Percentiles rank a stretch among this genome's conserved stretches.
Evolutionary conservation across 1,140 invertebrate species (phyloP).

Genomic region (Sycophila sp.): DNA sequence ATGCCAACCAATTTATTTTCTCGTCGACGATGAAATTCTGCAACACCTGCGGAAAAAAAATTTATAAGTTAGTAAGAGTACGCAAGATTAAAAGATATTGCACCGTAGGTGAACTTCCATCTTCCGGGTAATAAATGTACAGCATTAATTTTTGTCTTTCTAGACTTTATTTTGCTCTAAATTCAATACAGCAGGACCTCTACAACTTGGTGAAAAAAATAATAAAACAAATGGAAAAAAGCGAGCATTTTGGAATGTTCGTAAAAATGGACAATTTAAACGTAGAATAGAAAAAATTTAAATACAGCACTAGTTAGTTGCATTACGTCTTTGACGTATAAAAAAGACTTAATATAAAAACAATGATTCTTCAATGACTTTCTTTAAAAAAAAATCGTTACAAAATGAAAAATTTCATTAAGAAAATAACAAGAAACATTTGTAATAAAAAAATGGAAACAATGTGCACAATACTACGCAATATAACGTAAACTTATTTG

Average conservation of each 20-base stretch:
- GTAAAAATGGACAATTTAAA: conserved; percentile 52
- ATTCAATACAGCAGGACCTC: conserved; percentile 64
- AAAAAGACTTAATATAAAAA: conserved; percentile 7
- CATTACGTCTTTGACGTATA: not conserved
- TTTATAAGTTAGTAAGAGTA: not conserved
- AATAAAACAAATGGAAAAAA: conserved; percentile 56
- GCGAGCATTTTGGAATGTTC: conserved; percentile 65
- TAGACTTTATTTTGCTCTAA: conserved; percentile 68
- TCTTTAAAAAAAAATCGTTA: not conserved
- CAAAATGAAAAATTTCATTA: no score
- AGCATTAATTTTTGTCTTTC: conserved; percentile 59
- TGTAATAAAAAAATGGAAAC: conserved; percentile 6
- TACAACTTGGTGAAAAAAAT: conserved; percentile 59
- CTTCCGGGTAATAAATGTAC: no score
- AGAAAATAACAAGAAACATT: not conserved
- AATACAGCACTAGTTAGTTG: conserved; percentile 7
- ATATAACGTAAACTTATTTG: not conserved
- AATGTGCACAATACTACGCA: not conserved
- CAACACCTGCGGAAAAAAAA: not conserved
- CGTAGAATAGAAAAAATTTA: conserved; percentile 44
- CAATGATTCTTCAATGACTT: not conserved
- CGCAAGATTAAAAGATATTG: conserved; percentile 30
- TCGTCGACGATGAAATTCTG: not conserved
- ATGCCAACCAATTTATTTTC: not conserved
- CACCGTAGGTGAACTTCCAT: no score